phyloP scores from a whole-genome alignment of 2,113 vertebrate species.

The Larimichthys polyactis region DNA sequence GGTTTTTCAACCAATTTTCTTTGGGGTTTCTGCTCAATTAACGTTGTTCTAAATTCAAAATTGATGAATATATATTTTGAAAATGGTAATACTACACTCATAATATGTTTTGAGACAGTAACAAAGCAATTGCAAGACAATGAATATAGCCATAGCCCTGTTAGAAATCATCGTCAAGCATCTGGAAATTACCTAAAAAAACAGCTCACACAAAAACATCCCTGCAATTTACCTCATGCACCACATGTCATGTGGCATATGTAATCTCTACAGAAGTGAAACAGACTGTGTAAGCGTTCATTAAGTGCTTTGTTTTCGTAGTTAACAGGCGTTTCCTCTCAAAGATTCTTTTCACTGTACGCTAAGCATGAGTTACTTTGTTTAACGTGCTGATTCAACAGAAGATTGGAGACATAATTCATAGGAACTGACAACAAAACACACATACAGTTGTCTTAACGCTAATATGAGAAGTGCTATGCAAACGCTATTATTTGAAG shows the following conservation, averaged over 20 bases:
- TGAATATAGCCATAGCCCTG: background rate
- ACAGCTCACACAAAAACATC: background rate
- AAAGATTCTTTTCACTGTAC: too few species aligned
- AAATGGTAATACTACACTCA: background rate
- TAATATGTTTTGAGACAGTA: background rate
- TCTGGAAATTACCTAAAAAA: background rate
- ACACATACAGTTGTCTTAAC: background rate
- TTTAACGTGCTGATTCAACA: constrained; percentile 22
- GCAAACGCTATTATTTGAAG: constrained; percentile 9
- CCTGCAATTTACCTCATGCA: background rate
- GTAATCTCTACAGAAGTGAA: constrained; percentile 7
- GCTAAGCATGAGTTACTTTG: background rate
- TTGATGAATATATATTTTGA: background rate
- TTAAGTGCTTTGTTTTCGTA: background rate
- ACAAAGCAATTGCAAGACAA: background rate
- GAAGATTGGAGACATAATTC: constrained; percentile 12
- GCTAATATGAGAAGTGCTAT: background rate
- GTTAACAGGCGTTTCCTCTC: too few species aligned
- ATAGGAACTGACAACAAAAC: background rate
- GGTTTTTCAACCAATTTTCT: background rate
- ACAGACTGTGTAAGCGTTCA: background rate
- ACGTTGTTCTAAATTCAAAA: background rate
- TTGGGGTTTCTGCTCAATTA: background rate
- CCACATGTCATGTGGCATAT: background rate
- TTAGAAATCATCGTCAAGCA: too few species aligned